These are phyloP conservation scores for Lepidocolaptes lacrymiger DNA, from an alignment of 2,797 vertebrate genomes.

Conservation along the genomic window DNA sequence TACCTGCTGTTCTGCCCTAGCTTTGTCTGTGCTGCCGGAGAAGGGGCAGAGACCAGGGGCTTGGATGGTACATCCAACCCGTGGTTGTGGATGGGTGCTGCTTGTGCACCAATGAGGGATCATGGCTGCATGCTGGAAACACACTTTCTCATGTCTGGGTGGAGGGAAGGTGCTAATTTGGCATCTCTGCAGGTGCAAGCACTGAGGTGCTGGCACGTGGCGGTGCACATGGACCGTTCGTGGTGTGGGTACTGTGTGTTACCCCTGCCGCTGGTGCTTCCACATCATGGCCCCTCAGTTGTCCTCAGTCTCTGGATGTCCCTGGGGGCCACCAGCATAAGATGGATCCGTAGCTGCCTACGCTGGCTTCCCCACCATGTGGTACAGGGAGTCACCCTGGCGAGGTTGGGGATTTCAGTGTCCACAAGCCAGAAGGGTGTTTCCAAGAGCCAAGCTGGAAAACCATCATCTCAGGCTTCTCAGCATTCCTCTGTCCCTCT, in stretches of 20 bases:
- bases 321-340: neutral
- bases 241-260: rapidly evolving
- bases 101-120: rapidly evolving
- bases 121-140: neutral
- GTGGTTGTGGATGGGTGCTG: neutral
- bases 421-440: neutral
- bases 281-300: rapidly evolving
- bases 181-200: neutral
- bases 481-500: neutral
- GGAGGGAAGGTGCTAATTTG: neutral
- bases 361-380: rapidly evolving
- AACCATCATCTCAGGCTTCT: neutral
- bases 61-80: neutral
- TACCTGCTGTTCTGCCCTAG: neutral
- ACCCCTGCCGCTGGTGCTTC: neutral
- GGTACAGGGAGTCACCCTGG: rapidly evolving
- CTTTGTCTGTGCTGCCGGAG: rapidly evolving
- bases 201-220: neutral
- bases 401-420: rapidly evolving
- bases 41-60: neutral
- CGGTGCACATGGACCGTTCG: rapidly evolving
- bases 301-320: neutral
- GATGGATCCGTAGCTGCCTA: neutral
- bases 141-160: rapidly evolving
- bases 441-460: neutral